Percentiles rank a stretch among this genome's conserved stretches.
phyloP scores from a whole-genome alignment of 2,888 invertebrate species.

The Acronicta aceris region DNA sequence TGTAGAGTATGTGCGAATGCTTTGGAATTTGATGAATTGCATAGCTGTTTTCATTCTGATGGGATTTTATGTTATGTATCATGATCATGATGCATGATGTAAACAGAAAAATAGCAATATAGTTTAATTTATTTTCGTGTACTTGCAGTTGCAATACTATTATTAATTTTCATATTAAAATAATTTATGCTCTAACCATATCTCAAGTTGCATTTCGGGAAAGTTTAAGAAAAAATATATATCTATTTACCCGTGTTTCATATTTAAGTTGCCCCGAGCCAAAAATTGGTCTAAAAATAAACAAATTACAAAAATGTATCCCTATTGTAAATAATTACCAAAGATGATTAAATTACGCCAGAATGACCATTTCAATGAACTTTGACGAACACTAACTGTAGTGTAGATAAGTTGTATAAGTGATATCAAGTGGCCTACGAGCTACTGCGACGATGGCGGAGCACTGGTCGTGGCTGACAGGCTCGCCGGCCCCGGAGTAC shows the following conservation, averaged over 20 bases:
- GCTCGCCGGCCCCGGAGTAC: constrained; percentile 78
- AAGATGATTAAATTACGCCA: not conserved
- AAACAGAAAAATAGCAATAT: too few species aligned
- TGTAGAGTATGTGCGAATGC: constrained; percentile 62
- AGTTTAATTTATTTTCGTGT: too few species aligned
- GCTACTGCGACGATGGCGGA: constrained; percentile 72
- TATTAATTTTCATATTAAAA: too few species aligned
- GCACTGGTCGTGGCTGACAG: constrained; percentile 86
- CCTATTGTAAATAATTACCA: not conserved
- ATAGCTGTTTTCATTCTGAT: constrained; percentile 3
- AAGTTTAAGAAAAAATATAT: not conserved
- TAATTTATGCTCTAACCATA: too few species aligned
- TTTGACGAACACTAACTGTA: not conserved
- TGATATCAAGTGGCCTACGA: constrained; percentile 20
- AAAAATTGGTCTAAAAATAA: too few species aligned
- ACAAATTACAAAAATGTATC: too few species aligned
- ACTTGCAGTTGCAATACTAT: too few species aligned
- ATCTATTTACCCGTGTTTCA: too few species aligned
- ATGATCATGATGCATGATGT: too few species aligned
- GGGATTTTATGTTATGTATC: not conserved
- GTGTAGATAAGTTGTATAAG: constrained; percentile 17
- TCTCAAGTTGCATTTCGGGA: constrained; percentile 9
- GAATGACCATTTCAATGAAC: not conserved
- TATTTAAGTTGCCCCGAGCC: too few species aligned
- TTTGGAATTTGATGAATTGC: constrained; percentile 59